phyloP scores from a whole-genome alignment of 1,140 invertebrate species.

The Drosophila tristis region DNA sequence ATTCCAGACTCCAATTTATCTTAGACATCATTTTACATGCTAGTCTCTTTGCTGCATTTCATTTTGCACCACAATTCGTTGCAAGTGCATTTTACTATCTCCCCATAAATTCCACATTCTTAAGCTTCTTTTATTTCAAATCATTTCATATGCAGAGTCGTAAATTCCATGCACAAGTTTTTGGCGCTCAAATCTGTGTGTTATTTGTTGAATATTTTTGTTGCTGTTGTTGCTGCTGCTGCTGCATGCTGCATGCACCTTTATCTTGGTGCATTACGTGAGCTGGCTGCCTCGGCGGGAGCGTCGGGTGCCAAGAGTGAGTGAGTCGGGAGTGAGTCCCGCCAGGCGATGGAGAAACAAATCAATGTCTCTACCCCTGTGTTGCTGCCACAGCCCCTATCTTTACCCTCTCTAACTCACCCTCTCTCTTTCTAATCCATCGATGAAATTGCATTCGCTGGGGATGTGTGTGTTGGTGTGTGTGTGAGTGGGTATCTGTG shows the following conservation, averaged over 20 bases:
- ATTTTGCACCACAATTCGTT: slow-evolving; percentile 38
- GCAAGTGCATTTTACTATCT: slow-evolving; percentile 13
- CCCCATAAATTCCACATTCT: slow-evolving; percentile 33
- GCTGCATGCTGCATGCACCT: slow-evolving; percentile 37
- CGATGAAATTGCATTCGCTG: slow-evolving; percentile 43
- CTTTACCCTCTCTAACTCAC: background rate
- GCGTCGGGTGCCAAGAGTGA: background rate
- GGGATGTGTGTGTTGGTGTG: slow-evolving; percentile 6
- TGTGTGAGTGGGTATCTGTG: slow-evolving; percentile 14
- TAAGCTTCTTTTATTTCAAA: slow-evolving; percentile 36
- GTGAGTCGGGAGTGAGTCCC: too few species aligned
- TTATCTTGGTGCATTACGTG: slow-evolving; percentile 58
- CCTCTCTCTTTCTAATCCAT: slow-evolving; percentile 26
- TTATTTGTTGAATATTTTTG: slow-evolving; percentile 21
- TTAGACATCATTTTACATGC: background rate
- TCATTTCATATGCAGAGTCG: slow-evolving; percentile 77
- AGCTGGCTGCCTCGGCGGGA: slow-evolving; percentile 26
- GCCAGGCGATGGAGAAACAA: slow-evolving; percentile 45
- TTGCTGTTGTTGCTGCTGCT: slow-evolving; percentile 25
- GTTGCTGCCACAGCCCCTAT: background rate
- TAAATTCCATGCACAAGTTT: slow-evolving; percentile 66
- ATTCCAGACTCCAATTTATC: too few species aligned
- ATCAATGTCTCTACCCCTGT: slow-evolving; percentile 46
- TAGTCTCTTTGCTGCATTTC: slow-evolving; percentile 24
- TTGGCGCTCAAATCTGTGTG: slow-evolving; percentile 53